Evolutionary conservation across 2,797 vertebrate genomes (phyloP), one percentile per base, ranked within the genome.

Genomic region (Lepilemur septentrionalis): DNA sequence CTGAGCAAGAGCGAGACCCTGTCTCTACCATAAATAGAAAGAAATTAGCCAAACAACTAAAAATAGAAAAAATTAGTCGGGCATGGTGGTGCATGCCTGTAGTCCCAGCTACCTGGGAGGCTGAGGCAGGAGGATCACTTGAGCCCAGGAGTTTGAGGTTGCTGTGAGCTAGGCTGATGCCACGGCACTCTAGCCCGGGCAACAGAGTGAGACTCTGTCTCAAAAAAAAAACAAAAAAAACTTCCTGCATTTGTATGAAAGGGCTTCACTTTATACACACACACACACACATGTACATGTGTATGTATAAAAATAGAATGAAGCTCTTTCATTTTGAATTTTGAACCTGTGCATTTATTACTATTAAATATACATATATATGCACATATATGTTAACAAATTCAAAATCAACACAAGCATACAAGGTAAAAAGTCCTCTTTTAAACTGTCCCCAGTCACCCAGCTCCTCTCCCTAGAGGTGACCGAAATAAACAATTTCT

Each of bases 401-500:
- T 69, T 82, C 50, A 57, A 93, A 92, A 94, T 87, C 63, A 92
- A 69, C 50, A 76, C 38, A 91, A 73, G 57, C 15, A 63, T 57
- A 73, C 55, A 80, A 63, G 5, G 41, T 82, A 86, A 94, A 57
- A 70, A 46, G 10, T 67, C 25, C 7, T 75, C 50, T 93, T 75
- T 72, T 50, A 72, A 46, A 89, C 89, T 88, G 32, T 82, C 38
- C 57, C 55, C 23, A 79, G 63, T 75, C 35, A 91, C 35, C n/a
- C 25, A 90, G 61, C 32, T 57, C 30, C 48, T 79, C 41, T 46
- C 28, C 55, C 46, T 69, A 76, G 14, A 90, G 43, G 50, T 41
- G 25, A 87, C 17, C 46, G 72, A 13, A 80, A 38, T 48, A 35
- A 72, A 73, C 38, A 15, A 35, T 67, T 61, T 61, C 65, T 61